A percentile compares a stretch with the other conserved stretches of the same genome.
These are phyloP conservation scores for Nemotelus pantherinus DNA, from an alignment of 2,888 invertebrate species.

Conservation along the genomic window DNA sequence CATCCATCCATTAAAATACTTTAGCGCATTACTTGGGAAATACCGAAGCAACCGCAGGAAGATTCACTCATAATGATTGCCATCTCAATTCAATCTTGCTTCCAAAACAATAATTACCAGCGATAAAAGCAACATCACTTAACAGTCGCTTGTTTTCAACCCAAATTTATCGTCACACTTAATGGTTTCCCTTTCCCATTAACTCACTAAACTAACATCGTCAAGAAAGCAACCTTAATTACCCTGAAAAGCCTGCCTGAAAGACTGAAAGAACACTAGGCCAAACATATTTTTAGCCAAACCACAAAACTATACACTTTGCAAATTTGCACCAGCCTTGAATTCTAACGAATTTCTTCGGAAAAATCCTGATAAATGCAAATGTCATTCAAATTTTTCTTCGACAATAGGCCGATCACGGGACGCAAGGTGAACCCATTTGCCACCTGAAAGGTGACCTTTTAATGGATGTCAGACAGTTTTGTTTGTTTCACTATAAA, in stretches of 20 bases:
- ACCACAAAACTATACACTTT: slow-evolving; percentile 14
- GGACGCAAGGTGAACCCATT: too few relatives aligned
- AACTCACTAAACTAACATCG: neutral
- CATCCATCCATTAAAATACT: too few relatives aligned
- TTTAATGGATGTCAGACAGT: slow-evolving; percentile 31
- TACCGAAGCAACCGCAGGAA: too few relatives aligned
- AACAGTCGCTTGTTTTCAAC: neutral
- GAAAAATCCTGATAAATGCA: slow-evolving; percentile 14
- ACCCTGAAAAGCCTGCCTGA: slow-evolving; percentile 2
- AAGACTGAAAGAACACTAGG: neutral
- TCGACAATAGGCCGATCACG: too few relatives aligned
- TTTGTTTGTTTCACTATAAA: slow-evolving; percentile 15
- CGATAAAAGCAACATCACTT: too few relatives aligned
- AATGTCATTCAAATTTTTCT: slow-evolving; percentile 21
- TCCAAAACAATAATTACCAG: too few relatives aligned
- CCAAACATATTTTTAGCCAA: neutral
- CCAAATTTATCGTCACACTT: slow-evolving; percentile 14
- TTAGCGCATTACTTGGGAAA: too few relatives aligned
- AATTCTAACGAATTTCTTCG: neutral
- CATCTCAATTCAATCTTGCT: too few relatives aligned
- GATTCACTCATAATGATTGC: too few relatives aligned
- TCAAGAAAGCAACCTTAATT: slow-evolving; percentile 21
- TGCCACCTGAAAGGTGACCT: slow-evolving; percentile 11
- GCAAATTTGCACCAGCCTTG: slow-evolving; percentile 1
- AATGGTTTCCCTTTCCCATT: slow-evolving; percentile 17